These are phyloP conservation scores for Selene dorsalis DNA, from an alignment of 2,797 vertebrate species.

Conservation along the genomic window DNA sequence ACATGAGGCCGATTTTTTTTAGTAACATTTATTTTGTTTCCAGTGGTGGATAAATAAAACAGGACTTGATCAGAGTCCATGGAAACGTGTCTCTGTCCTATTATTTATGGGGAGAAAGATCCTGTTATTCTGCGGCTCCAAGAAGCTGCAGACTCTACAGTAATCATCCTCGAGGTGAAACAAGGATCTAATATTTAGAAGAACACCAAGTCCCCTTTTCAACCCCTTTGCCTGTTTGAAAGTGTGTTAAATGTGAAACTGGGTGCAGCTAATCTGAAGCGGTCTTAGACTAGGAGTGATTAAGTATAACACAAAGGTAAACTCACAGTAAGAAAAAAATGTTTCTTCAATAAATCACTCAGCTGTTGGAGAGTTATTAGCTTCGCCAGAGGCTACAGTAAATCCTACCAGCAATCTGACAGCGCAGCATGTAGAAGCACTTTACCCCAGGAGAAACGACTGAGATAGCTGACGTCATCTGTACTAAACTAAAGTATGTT, in stretches of 20 bases:
- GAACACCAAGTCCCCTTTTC: slow-evolving; percentile 51
- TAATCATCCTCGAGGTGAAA: slow-evolving; percentile 51
- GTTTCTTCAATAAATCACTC: slow-evolving; percentile 47
- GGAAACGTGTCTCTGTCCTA: slow-evolving; percentile 56
- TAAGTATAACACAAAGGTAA: slow-evolving; percentile 26
- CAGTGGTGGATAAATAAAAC: slow-evolving; percentile 38
- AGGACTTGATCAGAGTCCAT: slow-evolving; percentile 20
- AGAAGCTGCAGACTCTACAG: slow-evolving; percentile 49
- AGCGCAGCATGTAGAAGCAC: slow-evolving; percentile 15
- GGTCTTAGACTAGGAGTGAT: slow-evolving; percentile 18
- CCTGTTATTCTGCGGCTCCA: slow-evolving; percentile 60
- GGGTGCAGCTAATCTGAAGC: slow-evolving; percentile 32
- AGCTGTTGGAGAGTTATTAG: slow-evolving; percentile 41
- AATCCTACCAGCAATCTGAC: slow-evolving; percentile 36
- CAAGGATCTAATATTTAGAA: slow-evolving; percentile 44
- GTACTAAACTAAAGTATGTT: slow-evolving; percentile 49
- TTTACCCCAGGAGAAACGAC: slow-evolving; percentile 45
- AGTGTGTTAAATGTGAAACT: slow-evolving; percentile 17
- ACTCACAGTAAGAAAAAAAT: neutral
- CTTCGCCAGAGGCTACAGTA: slow-evolving; percentile 20
- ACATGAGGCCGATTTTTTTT: neutral
- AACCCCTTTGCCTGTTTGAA: slow-evolving; percentile 28
- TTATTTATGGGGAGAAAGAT: slow-evolving; percentile 63
- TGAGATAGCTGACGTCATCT: slow-evolving; percentile 33
- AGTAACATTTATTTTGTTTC: neutral